Base-by-base conservation (phyloP, 2,888 invertebrate genomes). In the Thera obeliscata region DNA sequence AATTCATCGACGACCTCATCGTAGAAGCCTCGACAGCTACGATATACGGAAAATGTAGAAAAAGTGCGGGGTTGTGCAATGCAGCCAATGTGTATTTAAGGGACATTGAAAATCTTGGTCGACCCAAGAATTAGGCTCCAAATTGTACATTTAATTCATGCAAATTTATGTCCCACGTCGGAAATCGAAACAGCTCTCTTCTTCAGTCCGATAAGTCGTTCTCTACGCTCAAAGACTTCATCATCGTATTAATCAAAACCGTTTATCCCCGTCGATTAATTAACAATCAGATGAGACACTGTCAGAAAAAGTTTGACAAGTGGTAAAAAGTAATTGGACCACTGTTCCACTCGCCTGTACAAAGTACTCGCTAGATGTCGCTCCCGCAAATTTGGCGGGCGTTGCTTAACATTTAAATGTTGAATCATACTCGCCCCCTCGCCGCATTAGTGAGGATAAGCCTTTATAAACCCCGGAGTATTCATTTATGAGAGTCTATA, bases 341-440 rank as follows among this genome's bases (percentile, higher is more conserved):
- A 82, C 78, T 84, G 84, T 48, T 76, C 75, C 66, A 2, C 54
- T 9, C 73, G 73, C 70, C 69, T 73, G 86, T 90, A 86, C 86
- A 66, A 61, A 64, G 62, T 65, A 73, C 76, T 76, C 75, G 75
- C 82, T 82, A 92, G 91, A 90, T 86, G 87, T 85, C 84, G 9
- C 43, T 81, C 84, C 89, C 88, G 83, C 87, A 88, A 89, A 91
- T 89, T 90, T 85, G 86, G 78, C 86, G 90, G 86, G 78, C 86
- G 90, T 86, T 89, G 89, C 88, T 89, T 90, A 89, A 86, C 90
- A 90, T 90, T 91, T 91, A 91, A 92, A 91, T 91, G 88, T 87
- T 86, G 87, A 87, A 90, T 89, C 90, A 88, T 88, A 86, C 86
- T 82, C 78, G 73, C 79, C 76, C 77, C 70, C 59, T 66, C 52